phyloP scores from a whole-genome alignment of 2,888 invertebrate genomes.

The Gymnocheta viridis region DNA sequence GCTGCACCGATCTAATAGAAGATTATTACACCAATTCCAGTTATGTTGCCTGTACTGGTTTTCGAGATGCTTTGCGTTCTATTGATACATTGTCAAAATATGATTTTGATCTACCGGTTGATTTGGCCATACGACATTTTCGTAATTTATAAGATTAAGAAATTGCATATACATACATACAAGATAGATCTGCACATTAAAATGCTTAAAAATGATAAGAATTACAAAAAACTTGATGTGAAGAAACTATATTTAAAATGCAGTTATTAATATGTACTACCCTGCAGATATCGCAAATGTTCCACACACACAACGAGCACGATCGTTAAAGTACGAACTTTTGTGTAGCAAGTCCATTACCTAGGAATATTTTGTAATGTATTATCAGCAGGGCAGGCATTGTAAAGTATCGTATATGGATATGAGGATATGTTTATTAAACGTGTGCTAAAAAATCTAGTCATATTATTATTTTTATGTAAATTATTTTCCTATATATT shows the following conservation, averaged over 20 bases:
- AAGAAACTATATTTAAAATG: not conserved
- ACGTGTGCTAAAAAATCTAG: conserved; percentile 43
- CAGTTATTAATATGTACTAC: too few species aligned
- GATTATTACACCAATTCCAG: conserved; percentile 94
- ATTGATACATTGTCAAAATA: conserved; percentile 92
- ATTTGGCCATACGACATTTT: conserved; percentile 97
- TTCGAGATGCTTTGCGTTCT: conserved; percentile 96
- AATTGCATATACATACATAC: conserved; percentile 48
- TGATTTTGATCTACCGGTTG: conserved; percentile 96
- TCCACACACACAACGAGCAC: too few species aligned
- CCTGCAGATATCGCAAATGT: too few species aligned
- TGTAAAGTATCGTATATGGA: conserved; percentile 27
- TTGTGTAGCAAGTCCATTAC: too few species aligned
- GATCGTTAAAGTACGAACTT: too few species aligned
- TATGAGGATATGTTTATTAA: conserved; percentile 41
- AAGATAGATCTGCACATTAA: not conserved
- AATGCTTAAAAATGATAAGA: not conserved
- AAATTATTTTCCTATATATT: conserved; percentile 40
- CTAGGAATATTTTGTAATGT: too few species aligned
- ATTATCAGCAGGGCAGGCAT: too few species aligned
- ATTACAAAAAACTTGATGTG: too few species aligned
- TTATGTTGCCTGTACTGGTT: conserved; percentile 97
- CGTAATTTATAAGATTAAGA: conserved; percentile 91
- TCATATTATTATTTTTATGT: conserved; percentile 61
- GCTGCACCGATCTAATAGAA: conserved; percentile 90